Base-by-base conservation (phyloP, 2,888 invertebrate species). In the Fissipunctia ypsillon region DNA sequence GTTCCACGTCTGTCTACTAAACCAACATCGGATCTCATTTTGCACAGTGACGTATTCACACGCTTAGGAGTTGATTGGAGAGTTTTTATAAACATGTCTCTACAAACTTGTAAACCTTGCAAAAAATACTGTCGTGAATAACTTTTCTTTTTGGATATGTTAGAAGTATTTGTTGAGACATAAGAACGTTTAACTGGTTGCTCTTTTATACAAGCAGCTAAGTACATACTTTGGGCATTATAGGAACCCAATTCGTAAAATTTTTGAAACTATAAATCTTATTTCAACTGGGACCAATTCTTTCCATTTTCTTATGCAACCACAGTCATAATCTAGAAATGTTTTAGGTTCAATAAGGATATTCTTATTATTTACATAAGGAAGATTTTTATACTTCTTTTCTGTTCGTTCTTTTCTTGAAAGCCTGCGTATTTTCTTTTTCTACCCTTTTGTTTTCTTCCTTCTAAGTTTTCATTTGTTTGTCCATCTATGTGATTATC, bases 41-140 rank as follows among this genome's bases (percentile, higher is more conserved):
- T 76, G 48, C 54, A 57, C 45, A 76, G 60, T 45, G 65, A 64
- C 28, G 76, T 77, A 66, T 77, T 38, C 38, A 72, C 60, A 54
- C 66, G 59, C 31, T 73, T 77, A 65, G 73, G 66, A 45, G 76
- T 69, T 25, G 72, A 69, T 19, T 69, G 76, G 61, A 76, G 52
- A 35, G 76, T 76, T 38, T 72, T 72, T 28, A 72, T 41, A 38
- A 72, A 76, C 65, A 72, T 76, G 48, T 69, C 52, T 50, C 69
- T 69, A 74, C 73, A 69, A 60, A 69, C 74, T 45, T 43, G 56
- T 52, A 65, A 6, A 65, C 73, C 73, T 68, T 68, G 57, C 68
- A 76, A 63, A 63, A 70, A 70, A 71, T 71, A 76, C 50, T 57
- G 43, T 48, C 75, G 75, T 28, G 70, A 70, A 67, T 56, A 70